These are phyloP conservation scores for Shinisaurus crocodilurus DNA, from an alignment of 2,113 vertebrate species.

Conservation along the genomic window DNA sequence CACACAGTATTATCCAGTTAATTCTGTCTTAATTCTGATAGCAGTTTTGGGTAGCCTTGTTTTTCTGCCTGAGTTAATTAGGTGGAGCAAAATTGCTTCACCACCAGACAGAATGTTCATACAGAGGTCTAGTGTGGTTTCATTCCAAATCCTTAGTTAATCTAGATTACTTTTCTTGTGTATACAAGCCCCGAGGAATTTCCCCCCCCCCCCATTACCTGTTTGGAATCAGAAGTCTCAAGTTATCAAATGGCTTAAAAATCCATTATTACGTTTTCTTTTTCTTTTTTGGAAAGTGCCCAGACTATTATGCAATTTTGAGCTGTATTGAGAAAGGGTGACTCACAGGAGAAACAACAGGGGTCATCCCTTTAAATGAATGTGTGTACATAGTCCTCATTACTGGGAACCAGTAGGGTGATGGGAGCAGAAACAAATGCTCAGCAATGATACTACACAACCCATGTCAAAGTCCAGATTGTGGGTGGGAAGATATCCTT, in stretches of 20 bases:
- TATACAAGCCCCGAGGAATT: not conserved
- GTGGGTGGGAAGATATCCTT: not conserved
- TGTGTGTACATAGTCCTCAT: not conserved
- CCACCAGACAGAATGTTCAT: not conserved
- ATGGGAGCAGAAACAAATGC: no score
- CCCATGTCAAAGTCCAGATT: not conserved
- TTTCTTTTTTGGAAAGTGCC: not conserved
- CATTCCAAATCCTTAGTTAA: not conserved
- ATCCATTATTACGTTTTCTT: not conserved
- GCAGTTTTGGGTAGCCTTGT: not conserved
- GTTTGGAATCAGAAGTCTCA: not conserved
- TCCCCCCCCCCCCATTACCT: not conserved
- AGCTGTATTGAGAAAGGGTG: not conserved
- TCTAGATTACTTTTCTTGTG: conserved; percentile 2
- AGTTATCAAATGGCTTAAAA: not conserved
- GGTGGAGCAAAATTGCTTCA: conserved; percentile 1
- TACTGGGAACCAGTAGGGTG: not conserved
- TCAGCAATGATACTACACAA: not conserved
- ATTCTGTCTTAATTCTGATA: not conserved
- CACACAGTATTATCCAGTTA: not conserved
- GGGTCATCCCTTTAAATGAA: not conserved
- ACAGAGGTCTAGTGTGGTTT: not conserved
- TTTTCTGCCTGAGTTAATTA: not conserved
- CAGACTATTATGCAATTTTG: not conserved
- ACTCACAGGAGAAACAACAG: not conserved